Conservation (phyloP, 2,888 invertebrate genomes). For the Sesia apiformis region DNA sequence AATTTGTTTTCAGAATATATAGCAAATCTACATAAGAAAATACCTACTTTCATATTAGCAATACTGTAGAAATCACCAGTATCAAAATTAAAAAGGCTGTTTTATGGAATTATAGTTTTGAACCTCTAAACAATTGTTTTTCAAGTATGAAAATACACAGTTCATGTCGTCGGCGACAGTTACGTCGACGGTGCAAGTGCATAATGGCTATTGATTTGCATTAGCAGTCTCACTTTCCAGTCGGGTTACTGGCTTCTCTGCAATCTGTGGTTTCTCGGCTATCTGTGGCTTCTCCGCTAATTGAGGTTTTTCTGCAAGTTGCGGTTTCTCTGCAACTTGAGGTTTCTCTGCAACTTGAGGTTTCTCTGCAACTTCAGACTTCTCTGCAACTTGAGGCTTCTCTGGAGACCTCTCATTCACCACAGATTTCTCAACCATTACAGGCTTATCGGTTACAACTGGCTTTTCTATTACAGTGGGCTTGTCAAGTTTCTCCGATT, state of each 20-base stretch:
- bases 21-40: too few relatives aligned
- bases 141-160: constrained; percentile 61
- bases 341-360: constrained; percentile 28
- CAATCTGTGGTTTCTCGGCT: constrained; percentile 5
- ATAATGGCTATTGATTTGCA: constrained; percentile 62
- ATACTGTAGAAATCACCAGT: neutral
- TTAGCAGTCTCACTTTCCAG: constrained; percentile 47
- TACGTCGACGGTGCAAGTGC: constrained; percentile 36
- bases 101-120: neutral
- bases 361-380: constrained; percentile 11
- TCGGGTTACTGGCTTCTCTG: constrained; percentile 10
- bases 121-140: constrained; percentile 43
- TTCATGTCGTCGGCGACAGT: constrained; percentile 40
- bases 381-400: constrained; percentile 28
- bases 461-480: constrained; percentile 14
- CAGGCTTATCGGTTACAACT: constrained; percentile 13
- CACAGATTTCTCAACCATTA: constrained; percentile 9
- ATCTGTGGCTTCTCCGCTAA: constrained; percentile 2
- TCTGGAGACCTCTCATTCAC: constrained; percentile 11
- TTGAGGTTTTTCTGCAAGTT: constrained; percentile 28
- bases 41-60: too few relatives aligned
- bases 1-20: neutral
- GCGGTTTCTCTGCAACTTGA: constrained; percentile 29
- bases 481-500: constrained; percentile 5
- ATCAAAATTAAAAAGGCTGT: neutral